A percentile compares a stretch with the other conserved stretches of the same genome.
These are phyloP conservation scores for Liparis tanakae DNA, from an alignment of 2,797 vertebrate species.

Conservation along the genomic window DNA sequence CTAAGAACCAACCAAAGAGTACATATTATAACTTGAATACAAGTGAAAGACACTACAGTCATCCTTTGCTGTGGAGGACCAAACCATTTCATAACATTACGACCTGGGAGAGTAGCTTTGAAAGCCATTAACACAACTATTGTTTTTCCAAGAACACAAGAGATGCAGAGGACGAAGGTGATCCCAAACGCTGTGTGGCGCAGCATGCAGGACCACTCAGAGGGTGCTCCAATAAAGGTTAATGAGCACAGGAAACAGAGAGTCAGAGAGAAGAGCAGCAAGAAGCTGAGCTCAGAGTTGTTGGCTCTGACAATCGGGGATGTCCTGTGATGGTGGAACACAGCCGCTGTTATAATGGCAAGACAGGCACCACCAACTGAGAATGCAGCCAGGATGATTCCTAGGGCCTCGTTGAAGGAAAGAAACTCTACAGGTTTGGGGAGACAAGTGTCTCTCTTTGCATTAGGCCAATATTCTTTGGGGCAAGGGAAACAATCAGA, in stretches of 20 bases:
- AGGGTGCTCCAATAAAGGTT: slow-evolving; percentile 74
- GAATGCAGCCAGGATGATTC: slow-evolving; percentile 66
- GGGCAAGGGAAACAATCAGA: slow-evolving; percentile 69
- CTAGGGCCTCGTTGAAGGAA: background rate
- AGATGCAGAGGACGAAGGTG: slow-evolving; percentile 75
- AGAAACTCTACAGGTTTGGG: slow-evolving; percentile 5
- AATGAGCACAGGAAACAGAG: slow-evolving; percentile 79
- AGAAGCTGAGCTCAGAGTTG: slow-evolving; percentile 77
- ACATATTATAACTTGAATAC: slow-evolving; percentile 76
- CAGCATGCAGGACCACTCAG: slow-evolving; percentile 76
- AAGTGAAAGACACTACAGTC: slow-evolving; percentile 70
- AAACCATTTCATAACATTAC: slow-evolving; percentile 77
- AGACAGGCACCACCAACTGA: slow-evolving; percentile 57
- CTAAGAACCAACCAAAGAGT: slow-evolving; percentile 61
- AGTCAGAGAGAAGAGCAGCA: slow-evolving; percentile 73
- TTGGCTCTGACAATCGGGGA: slow-evolving; percentile 70
- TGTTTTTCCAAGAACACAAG: slow-evolving; percentile 75
- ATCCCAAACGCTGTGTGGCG: slow-evolving; percentile 74
- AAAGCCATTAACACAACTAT: slow-evolving; percentile 77
- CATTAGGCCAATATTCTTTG: slow-evolving; percentile 41
- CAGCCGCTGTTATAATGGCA: slow-evolving; percentile 25
- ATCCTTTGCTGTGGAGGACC: slow-evolving; percentile 73
- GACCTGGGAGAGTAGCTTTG: slow-evolving; percentile 72
- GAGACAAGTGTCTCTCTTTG: background rate
- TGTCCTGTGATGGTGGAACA: slow-evolving; percentile 59